Evolutionary conservation across 2,113 vertebrate species (phyloP).

Genomic region (Oceanites oceanicus): DNA sequence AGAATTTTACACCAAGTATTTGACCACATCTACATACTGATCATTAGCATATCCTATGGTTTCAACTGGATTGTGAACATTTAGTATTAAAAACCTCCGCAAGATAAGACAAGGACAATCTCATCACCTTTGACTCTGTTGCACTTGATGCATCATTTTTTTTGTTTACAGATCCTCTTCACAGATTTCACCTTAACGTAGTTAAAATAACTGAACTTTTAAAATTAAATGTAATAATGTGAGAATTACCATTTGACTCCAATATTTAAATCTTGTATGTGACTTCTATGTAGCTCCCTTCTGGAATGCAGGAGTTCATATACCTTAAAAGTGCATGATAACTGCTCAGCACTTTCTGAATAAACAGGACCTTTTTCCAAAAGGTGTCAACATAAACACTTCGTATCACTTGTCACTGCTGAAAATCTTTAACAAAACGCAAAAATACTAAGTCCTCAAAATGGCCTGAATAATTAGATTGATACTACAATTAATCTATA

Average conservation of each 20-base stretch:
- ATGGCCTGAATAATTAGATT: neutral
- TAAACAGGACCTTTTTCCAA: neutral
- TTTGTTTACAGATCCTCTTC: neutral
- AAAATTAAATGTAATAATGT: neutral
- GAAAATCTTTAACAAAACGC: neutral
- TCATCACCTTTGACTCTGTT: neutral
- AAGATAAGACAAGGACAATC: neutral
- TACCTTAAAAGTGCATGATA: neutral
- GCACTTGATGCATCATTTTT: neutral
- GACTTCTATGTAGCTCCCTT: neutral
- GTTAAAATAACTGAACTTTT: neutral
- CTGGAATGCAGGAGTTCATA: neutral
- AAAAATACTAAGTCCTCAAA: neutral
- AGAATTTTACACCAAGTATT: neutral
- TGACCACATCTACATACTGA: neutral
- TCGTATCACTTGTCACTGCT: neutral
- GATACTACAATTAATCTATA: neutral
- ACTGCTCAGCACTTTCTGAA: neutral
- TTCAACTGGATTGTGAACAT: neutral
- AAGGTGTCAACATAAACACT: neutral
- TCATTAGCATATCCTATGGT: neutral
- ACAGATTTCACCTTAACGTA: neutral
- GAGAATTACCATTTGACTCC: neutral
- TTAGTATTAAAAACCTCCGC: neutral
- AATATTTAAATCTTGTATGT: neutral